Conservation (phyloP, 2,888 invertebrate species). For the Nomada ruficornis region DNA sequence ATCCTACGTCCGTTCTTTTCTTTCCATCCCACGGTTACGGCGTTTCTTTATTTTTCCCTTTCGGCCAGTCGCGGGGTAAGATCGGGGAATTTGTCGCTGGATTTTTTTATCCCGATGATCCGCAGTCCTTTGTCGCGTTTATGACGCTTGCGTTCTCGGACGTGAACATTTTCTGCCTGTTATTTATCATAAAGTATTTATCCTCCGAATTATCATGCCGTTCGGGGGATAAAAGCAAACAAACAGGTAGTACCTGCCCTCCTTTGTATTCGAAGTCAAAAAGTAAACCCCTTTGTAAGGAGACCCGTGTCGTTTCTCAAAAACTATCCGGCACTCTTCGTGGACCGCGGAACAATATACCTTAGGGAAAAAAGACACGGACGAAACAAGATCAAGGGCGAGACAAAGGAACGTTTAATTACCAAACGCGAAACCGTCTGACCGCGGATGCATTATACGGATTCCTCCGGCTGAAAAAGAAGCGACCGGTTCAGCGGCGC, state of each 20-base stretch:
- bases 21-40: conserved; percentile 29
- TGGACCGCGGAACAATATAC: not conserved
- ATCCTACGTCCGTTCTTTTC: conserved; percentile 20
- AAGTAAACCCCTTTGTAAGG: not conserved
- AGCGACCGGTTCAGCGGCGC: conserved; percentile 44
- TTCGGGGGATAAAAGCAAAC: too few relatives aligned
- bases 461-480: conserved; percentile 43
- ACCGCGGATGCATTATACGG: conserved; percentile 51
- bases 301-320: not conserved
- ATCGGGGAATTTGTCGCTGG: conserved; percentile 47
- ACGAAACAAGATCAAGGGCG: conserved; percentile 29
- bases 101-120: conserved; percentile 42
- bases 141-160: not conserved
- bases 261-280: not conserved
- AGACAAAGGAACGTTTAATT: conserved; percentile 66
- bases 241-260: too few relatives aligned
- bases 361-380: conserved; percentile 5
- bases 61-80: conserved; percentile 8
- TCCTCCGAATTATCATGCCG: not conserved
- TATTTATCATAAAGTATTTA: not conserved
- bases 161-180: not conserved
- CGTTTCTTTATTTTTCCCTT: conserved; percentile 17
- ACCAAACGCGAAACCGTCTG: conserved; percentile 30
- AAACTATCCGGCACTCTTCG: not conserved
- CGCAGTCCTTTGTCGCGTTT: conserved; percentile 1